phyloP scores from a whole-genome alignment of 2,797 vertebrate species.

The Coendou prehensilis region DNA sequence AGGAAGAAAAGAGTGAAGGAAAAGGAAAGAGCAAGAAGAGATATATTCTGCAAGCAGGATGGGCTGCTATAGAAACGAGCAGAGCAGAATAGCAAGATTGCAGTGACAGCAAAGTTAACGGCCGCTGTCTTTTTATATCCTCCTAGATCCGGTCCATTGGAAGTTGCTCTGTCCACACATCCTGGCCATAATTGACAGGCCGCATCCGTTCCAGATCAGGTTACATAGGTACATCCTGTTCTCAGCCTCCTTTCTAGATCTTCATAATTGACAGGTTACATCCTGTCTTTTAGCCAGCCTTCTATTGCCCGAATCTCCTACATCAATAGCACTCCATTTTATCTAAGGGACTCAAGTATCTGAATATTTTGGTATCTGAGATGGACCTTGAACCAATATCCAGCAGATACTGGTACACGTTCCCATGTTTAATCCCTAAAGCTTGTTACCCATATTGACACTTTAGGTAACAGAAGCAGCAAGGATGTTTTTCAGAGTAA shows the following conservation, averaged over 20 bases:
- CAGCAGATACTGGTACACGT: not conserved
- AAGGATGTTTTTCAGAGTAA: slow-evolving; percentile 46
- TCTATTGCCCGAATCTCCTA: not conserved
- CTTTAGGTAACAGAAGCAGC: not conserved
- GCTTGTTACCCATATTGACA: not conserved
- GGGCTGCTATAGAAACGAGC: not conserved
- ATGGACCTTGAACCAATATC: not conserved
- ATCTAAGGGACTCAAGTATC: not conserved
- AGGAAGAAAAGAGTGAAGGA: not conserved
- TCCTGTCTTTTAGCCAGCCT: not conserved
- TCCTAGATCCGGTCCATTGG: not conserved
- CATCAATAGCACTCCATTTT: not conserved
- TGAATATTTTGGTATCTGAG: not conserved
- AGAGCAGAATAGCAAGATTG: not conserved
- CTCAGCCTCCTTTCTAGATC: not conserved
- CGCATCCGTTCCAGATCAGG: not conserved
- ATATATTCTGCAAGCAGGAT: not conserved
- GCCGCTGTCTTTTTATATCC: not conserved
- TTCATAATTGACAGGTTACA: not conserved
- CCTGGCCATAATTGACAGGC: not conserved
- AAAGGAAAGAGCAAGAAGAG: not conserved
- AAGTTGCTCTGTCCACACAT: not conserved
- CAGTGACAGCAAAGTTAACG: not conserved
- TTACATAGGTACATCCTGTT: not conserved
- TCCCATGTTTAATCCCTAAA: not conserved